Conservation (phyloP, 1,140 invertebrate genomes). For the Drosophila mojavensis region DNA sequence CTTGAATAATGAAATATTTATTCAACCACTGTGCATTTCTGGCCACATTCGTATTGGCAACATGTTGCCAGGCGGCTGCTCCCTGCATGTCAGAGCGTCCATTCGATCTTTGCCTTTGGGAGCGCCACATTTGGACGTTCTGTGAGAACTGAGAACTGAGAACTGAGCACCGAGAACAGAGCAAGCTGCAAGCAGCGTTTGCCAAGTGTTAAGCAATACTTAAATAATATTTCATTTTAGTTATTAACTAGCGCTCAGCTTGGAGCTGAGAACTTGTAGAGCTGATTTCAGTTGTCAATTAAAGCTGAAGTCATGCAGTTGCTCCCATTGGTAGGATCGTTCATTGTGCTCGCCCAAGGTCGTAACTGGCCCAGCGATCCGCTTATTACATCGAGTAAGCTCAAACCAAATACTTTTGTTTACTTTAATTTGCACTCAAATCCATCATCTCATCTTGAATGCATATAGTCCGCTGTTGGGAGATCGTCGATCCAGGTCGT, state of each 20-base stretch:
- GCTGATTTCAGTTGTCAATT: conserved; percentile 11
- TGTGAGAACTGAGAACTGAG: conserved; percentile 51
- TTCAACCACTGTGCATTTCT: conserved; percentile 55
- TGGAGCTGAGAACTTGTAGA: not conserved
- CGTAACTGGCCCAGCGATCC: too few species aligned
- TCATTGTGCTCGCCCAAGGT: too few species aligned
- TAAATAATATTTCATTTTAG: not conserved
- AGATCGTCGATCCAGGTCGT: conserved; percentile 22
- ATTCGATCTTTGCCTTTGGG: conserved; percentile 62
- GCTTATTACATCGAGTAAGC: too few species aligned
- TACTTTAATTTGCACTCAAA: not conserved
- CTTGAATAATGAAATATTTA: too few species aligned
- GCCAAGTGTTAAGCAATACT: not conserved
- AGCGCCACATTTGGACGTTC: conserved; percentile 58
- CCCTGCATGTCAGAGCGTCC: conserved; percentile 35
- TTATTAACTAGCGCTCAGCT: not conserved
- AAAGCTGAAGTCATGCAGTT: conserved; percentile 14
- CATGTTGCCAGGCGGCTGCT: conserved; percentile 58
- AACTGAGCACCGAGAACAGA: conserved; percentile 21
- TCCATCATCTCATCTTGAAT: not conserved
- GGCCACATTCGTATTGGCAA: conserved; percentile 72
- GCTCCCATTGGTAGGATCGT: not conserved
- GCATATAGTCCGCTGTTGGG: conserved; percentile 25
- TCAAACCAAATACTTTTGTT: too few species aligned
- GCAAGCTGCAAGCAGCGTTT: conserved; percentile 25